These are phyloP conservation scores for Andrena hattorfiana DNA, from an alignment of 2,888 invertebrate genomes.

Conservation along the genomic window DNA sequence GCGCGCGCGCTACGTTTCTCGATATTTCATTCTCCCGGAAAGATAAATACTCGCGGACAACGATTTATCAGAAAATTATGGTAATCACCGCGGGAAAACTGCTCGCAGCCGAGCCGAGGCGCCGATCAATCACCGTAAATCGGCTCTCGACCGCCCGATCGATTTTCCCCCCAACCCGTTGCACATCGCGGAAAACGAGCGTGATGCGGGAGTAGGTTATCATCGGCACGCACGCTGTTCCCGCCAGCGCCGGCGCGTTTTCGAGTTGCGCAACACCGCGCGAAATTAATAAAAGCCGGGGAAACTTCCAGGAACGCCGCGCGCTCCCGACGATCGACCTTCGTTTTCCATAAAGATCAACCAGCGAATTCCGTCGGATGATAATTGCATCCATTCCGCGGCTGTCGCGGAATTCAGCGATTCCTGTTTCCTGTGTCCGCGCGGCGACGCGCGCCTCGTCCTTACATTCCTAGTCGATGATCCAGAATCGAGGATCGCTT, in stretches of 20 bases:
- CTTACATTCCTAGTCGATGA: conserved; percentile 80
- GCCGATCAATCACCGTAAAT: not conserved
- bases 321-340: conserved; percentile 16
- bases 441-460: conserved; percentile 57
- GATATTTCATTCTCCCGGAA: conserved; percentile 47
- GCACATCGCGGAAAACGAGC: not conserved
- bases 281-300: conserved; percentile 44
- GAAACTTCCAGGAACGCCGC: conserved; percentile 47
- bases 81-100: conserved; percentile 35
- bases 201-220: not conserved
- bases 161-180: not conserved
- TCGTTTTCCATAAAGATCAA: conserved; percentile 44
- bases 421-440: conserved; percentile 61
- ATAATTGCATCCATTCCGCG: conserved; percentile 66
- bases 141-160: not conserved
- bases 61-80: conserved; percentile 47
- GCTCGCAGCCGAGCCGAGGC: not conserved
- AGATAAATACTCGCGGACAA: conserved; percentile 46
- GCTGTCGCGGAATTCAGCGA: conserved; percentile 73
- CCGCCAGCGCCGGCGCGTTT: conserved; percentile 23
- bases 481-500: conserved; percentile 61
- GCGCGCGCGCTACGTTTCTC: conserved; percentile 26
- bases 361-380: conserved; percentile 55
- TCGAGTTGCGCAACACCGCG: conserved; percentile 32
- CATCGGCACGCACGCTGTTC: not conserved